Evolutionary conservation across 2,113 vertebrate species (phyloP).

Genomic region (Lepisosteus osseus): DNA sequence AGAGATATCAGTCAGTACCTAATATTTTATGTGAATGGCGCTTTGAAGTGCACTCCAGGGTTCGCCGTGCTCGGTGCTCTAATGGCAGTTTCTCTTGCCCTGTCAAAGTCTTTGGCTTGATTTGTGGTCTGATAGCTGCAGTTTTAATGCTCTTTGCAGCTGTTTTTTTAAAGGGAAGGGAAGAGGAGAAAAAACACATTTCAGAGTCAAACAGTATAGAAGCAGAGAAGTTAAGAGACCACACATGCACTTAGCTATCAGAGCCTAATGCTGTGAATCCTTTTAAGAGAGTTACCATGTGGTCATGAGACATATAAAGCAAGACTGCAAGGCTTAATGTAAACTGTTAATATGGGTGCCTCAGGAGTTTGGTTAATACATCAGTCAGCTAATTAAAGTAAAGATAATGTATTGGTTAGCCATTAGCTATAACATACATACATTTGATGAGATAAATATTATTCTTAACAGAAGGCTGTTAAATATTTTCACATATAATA

Average conservation of each 20-base stretch:
- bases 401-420: no score
- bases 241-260: not conserved
- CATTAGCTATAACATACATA: no score
- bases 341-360: no score
- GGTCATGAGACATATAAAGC: no score
- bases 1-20: slow-evolving; percentile 1
- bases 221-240: not conserved
- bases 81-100: not conserved
- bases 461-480: no score
- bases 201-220: not conserved
- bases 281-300: no score
- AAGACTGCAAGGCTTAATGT: no score
- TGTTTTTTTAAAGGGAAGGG: not conserved
- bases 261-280: not conserved
- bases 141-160: slow-evolving; percentile 1
- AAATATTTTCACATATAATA: no score
- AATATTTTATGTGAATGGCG: not conserved
- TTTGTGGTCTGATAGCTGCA: slow-evolving; percentile 1
- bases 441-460: no score
- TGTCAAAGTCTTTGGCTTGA: not conserved
- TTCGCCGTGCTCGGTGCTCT: not conserved
- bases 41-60: not conserved
- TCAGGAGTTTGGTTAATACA: no score
- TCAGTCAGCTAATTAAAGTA: no score
- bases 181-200: not conserved